Evolutionary conservation across 2,797 vertebrate species (phyloP).

Genomic region (Gila robusta): DNA sequence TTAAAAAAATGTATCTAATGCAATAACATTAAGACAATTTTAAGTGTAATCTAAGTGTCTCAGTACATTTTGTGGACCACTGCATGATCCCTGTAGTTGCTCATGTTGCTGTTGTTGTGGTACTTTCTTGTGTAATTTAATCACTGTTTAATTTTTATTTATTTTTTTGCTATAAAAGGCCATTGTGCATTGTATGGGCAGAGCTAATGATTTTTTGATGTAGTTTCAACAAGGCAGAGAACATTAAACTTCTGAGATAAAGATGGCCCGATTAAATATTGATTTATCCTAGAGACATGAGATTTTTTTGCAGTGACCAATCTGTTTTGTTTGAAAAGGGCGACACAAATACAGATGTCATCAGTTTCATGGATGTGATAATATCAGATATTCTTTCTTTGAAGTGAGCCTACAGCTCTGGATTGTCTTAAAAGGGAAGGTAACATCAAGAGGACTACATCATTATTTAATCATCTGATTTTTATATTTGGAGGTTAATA

Average conservation of each 20-base stretch:
- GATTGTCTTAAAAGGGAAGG: slow-evolving; percentile 58
- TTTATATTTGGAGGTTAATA: slow-evolving; percentile 22
- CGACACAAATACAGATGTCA: slow-evolving; percentile 33
- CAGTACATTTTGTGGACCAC: not conserved
- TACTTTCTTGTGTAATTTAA: not conserved
- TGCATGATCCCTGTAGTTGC: not conserved
- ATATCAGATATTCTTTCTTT: slow-evolving; percentile 57
- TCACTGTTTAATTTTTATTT: not conserved
- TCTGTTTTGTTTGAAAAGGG: slow-evolving; percentile 24
- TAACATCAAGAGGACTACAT: slow-evolving; percentile 22
- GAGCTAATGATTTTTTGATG: no score
- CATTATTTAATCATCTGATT: slow-evolving; percentile 10
- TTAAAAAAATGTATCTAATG: not conserved
- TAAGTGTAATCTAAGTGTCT: not conserved
- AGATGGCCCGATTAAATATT: slow-evolving; percentile 38
- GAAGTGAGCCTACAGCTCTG: slow-evolving; percentile 56
- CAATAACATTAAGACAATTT: not conserved
- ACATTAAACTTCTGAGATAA: slow-evolving; percentile 49
- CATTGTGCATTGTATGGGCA: not conserved
- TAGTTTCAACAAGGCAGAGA: no score
- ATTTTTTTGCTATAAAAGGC: not conserved
- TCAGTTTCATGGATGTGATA: slow-evolving; percentile 52
- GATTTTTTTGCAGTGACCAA: not conserved
- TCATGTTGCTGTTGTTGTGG: not conserved
- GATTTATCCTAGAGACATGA: slow-evolving; percentile 39